Evolutionary conservation across 37 sponge, comb jelly and placozoan genomes (phyloP).

Genomic region (Amphimedon queenslandica): DNA sequence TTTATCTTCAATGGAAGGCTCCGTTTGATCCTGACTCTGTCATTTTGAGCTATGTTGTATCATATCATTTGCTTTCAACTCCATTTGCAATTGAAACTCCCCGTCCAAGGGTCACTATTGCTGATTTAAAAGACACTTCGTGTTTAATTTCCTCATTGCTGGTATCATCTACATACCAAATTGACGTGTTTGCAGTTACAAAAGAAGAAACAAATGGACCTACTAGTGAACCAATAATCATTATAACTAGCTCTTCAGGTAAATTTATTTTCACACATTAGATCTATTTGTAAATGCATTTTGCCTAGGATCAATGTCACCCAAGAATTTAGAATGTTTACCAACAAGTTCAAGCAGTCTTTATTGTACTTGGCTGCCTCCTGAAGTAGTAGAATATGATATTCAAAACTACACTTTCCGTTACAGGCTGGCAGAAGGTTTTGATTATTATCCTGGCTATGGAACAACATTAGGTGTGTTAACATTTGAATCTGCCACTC

Average conservation of each 20-base stretch:
- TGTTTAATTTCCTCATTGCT: neutral
- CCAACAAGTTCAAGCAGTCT: neutral
- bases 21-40: conserved; percentile 2
- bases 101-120: neutral
- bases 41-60: neutral
- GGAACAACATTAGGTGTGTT: neutral
- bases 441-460: conserved; percentile 15
- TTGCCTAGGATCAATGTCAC: neutral
- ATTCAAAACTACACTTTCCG: neutral
- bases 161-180: neutral
- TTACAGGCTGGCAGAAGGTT: conserved; percentile 1
- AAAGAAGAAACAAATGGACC: neutral
- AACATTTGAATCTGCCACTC: neutral
- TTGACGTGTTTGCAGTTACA: neutral
- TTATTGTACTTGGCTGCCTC: conserved; percentile 1
- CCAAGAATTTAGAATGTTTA: neutral
- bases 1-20: neutral
- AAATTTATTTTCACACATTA: neutral
- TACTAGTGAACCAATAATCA: neutral
- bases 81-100: neutral
- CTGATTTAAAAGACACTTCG: neutral
- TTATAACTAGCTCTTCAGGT: neutral
- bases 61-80: neutral
- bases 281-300: neutral
- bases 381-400: neutral